Evolutionary conservation across 2,888 invertebrate genomes (phyloP), one percentile per base, ranked within the genome.

Genomic region (Eupelmus urozonus): DNA sequence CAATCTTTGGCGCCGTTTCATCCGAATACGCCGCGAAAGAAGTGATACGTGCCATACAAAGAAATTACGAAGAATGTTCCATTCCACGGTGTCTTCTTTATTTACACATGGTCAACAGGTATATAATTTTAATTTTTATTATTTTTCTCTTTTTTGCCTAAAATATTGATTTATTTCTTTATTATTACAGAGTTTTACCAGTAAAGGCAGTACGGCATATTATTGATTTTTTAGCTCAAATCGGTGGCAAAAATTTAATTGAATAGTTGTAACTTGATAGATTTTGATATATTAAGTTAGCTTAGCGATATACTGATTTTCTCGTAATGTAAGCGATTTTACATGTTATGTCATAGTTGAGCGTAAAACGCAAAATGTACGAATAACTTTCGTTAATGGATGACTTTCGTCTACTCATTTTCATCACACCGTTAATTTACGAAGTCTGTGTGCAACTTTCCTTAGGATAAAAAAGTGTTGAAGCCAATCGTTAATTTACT

Each of bases 41-140:
- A 73, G 81, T 86, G 11, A 86, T 88, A 42, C 84, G 82, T 66
- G 87, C 87, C 0, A 81, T 88, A 1, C 83, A 84, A 74, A 82
- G 83, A 66, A 88, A 88, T 78, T 87, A 86, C 55, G 84, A 81
- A 1, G 87, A 88, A 59, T 85, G 82, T 53, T 82, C 88, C 4
- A 88, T 88, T 69, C 88, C 88, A 0, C 81, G 86, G 66, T 86
- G 84, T 63, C 82, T 88, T 0, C 65, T 85, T 49, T 83, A 83
- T 0, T 62, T 88, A 27, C 82, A 86, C 67, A 75, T 82, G 0
- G 81, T 88, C 5, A 84, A 84, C 45, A 86, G 87, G 88, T 88
- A n/a, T 13, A 0, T 9, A 53, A 16, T 23, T 42, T 40, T 16
- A 4, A 16, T 59, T 13, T 16, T 2, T 25, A n/a, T n/a, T n/a